These are phyloP conservation scores for Drosophila persimilis DNA, from an alignment of 1,140 invertebrate genomes.

Conservation along the genomic window DNA sequence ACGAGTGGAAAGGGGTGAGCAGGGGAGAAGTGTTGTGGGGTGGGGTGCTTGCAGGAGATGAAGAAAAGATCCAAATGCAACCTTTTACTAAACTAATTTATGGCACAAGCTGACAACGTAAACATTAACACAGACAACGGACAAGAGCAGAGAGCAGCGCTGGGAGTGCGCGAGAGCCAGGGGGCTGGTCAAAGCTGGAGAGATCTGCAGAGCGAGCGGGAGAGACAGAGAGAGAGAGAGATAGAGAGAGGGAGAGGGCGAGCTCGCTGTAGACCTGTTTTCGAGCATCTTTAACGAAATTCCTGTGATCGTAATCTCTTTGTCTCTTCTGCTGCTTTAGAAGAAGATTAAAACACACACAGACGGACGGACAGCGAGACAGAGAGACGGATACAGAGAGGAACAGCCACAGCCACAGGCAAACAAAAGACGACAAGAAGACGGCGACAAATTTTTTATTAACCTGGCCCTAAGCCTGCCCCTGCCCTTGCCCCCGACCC, in stretches of 20 bases:
- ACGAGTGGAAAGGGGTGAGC: neutral
- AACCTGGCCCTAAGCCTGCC: slow-evolving; percentile 59
- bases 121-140: slow-evolving; percentile 73
- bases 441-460: slow-evolving; percentile 80
- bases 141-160: slow-evolving; percentile 5
- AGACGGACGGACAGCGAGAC: slow-evolving; percentile 17
- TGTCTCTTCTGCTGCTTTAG: slow-evolving; percentile 76
- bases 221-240: neutral
- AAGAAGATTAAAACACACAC: slow-evolving; percentile 77
- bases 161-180: neutral
- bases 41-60: slow-evolving; percentile 18
- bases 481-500: neutral
- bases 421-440: slow-evolving; percentile 65
- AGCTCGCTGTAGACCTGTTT: slow-evolving; percentile 67
- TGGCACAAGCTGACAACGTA: slow-evolving; percentile 82
- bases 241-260: slow-evolving; percentile 5
- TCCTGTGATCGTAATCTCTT: slow-evolving; percentile 81
- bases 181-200: slow-evolving; percentile 8
- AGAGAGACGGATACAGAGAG: neutral
- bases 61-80: slow-evolving; percentile 69
- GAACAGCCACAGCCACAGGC: slow-evolving; percentile 18
- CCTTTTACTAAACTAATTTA: slow-evolving; percentile 83
- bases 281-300: slow-evolving; percentile 77
- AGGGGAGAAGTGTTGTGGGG: neutral
- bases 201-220: slow-evolving; percentile 6